Evolutionary conservation across 2,888 invertebrate genomes (phyloP), one percentile per base, ranked within the genome.

Genomic region (Tenodera sinensis): DNA sequence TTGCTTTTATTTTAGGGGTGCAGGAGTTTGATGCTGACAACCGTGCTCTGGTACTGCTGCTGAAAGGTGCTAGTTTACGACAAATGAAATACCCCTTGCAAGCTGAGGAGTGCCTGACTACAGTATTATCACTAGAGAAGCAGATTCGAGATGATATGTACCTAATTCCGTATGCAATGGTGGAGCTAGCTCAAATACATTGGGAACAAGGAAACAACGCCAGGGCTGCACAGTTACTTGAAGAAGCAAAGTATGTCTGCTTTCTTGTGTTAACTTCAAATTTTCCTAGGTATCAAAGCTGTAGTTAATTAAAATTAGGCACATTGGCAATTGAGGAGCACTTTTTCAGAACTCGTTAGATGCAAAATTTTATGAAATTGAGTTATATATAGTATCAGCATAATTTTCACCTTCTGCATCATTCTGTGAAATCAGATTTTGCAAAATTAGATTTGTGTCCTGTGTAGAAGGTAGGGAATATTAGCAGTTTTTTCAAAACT

Each of bases 161-260:
- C 93, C 93, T 99, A 89, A 94, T 97, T 27, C 98, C 99, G 0
- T 98, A 97, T 93, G 96, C 98, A 6, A 94, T 96, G 87, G 96
- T 97, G 25, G 99, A 99, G 93, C 94, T 98, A 92, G 98, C 97
- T 0, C 94, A 97, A 92, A 94, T 98, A 89, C 95, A 97, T 92
- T 95, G 96, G 92, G 95, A 96, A 83, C 95, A 96, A 91, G 96
- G 96, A 12, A 95, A 96, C 85, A 93, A 93, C 84, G 95, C 95
- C 47, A 95, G 95, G 88, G 97, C 98, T 2, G 94, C 96, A 89
- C 94, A 95, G 20, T 95, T 96, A 89, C 94, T 99, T 82, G 97
- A 97, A 91, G 97, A 97, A 91, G 97, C 97, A 14, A 98, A 97
- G 98, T 98, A 94, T 93, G 94, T 89, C 42, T 82, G 34, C 54